Percentiles rank a stretch among this genome's conserved stretches.
These are phyloP conservation scores for Clivina fossor DNA, from an alignment of 2,888 invertebrate species.

Conservation along the genomic window DNA sequence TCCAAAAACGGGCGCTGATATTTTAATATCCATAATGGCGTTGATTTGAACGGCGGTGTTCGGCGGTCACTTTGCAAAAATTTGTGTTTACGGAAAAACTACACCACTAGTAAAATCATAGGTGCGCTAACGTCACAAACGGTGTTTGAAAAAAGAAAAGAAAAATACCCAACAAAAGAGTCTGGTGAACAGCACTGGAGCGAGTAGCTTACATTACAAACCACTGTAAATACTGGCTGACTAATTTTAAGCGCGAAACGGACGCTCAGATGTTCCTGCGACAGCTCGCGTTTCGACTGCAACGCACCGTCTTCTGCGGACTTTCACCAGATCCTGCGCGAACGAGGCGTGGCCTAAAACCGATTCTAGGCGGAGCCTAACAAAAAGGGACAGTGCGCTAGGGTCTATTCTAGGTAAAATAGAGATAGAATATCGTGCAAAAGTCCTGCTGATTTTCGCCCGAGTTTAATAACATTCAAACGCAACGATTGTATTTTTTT, in stretches of 20 bases:
- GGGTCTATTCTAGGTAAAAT: too few relatives aligned
- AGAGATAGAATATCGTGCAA: too few relatives aligned
- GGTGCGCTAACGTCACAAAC: constrained; percentile 10
- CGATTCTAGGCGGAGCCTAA: constrained; percentile 12
- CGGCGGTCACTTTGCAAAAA: constrained; percentile 30
- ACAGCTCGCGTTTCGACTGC: constrained; percentile 5
- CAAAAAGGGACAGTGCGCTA: constrained; percentile 5
- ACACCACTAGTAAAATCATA: constrained; percentile 27
- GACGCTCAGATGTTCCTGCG: neutral
- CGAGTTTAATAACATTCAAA: too few relatives aligned
- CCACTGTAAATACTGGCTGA: constrained; percentile 6
- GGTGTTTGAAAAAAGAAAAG: constrained; percentile 23
- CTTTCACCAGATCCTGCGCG: constrained; percentile 21
- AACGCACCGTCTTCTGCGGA: constrained; percentile 15
- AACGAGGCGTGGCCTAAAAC: constrained; percentile 7
- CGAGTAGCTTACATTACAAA: constrained; percentile 20
- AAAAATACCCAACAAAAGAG: constrained; percentile 24
- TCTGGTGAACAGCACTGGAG: constrained; percentile 14
- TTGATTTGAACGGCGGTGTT: constrained; percentile 11
- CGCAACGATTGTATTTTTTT: too few relatives aligned
- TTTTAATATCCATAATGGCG: constrained; percentile 31
- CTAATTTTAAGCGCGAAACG: neutral
- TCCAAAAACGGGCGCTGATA: constrained; percentile 21
- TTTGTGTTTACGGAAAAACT: too few relatives aligned
- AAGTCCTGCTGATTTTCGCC: too few relatives aligned